Evolutionary conservation across 2,888 invertebrate species (phyloP), one percentile per base, ranked within the genome.

Genomic region (Oligia strigilis): DNA sequence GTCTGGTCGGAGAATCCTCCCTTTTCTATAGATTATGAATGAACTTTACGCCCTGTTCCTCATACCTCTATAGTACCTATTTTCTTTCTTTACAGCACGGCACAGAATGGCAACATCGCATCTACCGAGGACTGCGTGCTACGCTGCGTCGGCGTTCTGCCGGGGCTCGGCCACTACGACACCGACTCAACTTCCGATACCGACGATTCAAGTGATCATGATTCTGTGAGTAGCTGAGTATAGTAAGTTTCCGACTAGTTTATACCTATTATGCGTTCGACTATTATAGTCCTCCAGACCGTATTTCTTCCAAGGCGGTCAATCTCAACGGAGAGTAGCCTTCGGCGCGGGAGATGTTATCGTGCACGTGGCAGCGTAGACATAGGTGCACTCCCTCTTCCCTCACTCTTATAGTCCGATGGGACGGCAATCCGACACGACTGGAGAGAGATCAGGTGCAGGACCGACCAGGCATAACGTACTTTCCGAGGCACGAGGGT

Each of bases 81-180:
- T 36, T 36, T 36, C 36, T 36, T 36, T 36, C 36, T 40, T 17
- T 43, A 14, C 74, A 82, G 78, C 29, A 49, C 46, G 14, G 55
- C 70, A 43, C 76, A 85, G 55, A 86, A 83, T 49, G 80, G 78
- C n/a, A 65, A 29, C 13, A n/a, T 3, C 3, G 40, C 62, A 1
- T 9, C 62, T 0, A 43, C 60, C 0, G 73, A 36, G 19, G 84
- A 23, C 52, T 80, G 97, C 1, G 97, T 96, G 8, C 91, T 98
- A 84, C 97, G 97, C 60, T 98, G 98, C 91, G 97, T 99, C 80
- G 99, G 98, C 1, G 98, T 99, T 74, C 95, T 99, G 78, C 99
- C 99, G 0, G 99, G 99, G 0, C 97, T 99, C 75, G 99, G 98
- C 0, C 97, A 98, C 84, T 99, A 96, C 88, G 97, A 97, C 77